Conservation (phyloP, 1,140 invertebrate genomes). For the Armadillidium nasatum region DNA sequence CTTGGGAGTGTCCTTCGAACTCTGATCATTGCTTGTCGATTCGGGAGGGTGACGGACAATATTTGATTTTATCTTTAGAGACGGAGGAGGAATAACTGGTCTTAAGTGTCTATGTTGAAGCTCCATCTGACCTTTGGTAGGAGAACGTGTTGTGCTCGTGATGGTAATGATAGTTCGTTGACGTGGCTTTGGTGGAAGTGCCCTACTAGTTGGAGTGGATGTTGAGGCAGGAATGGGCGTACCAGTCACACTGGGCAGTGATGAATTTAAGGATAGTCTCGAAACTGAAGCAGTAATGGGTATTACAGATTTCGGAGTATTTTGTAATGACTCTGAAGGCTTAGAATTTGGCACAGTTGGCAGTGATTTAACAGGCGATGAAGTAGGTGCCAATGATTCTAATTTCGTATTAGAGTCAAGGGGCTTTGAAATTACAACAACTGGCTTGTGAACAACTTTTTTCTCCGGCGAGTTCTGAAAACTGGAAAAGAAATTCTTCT, state of each 20-base stretch:
- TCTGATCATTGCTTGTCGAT: too few species aligned
- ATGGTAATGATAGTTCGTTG: not conserved
- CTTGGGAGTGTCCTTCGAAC: not conserved
- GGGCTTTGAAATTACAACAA: too few species aligned
- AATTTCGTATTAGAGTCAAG: too few species aligned
- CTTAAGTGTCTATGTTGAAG: not conserved
- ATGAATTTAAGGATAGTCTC: not conserved
- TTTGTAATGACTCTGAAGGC: not conserved
- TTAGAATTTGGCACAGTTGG: too few species aligned
- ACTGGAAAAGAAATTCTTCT: too few species aligned
- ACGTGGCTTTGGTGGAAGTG: conserved; percentile 1
- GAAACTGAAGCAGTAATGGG: not conserved
- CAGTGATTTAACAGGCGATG: too few species aligned
- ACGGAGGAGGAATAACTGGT: not conserved
- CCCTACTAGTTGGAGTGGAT: not conserved
- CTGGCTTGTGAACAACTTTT: too few species aligned
- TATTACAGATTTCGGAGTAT: not conserved
- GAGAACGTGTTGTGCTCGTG: not conserved
- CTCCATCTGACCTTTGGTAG: not conserved
- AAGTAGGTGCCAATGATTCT: too few species aligned
- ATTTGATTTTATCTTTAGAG: not conserved
- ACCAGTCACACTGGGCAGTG: not conserved
- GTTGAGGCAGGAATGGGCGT: not conserved
- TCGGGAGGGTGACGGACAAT: too few species aligned
- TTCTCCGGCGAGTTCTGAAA: too few species aligned